Conservation (phyloP, 2,797 vertebrate genomes). For the Melanotaenia parkinsoni region DNA sequence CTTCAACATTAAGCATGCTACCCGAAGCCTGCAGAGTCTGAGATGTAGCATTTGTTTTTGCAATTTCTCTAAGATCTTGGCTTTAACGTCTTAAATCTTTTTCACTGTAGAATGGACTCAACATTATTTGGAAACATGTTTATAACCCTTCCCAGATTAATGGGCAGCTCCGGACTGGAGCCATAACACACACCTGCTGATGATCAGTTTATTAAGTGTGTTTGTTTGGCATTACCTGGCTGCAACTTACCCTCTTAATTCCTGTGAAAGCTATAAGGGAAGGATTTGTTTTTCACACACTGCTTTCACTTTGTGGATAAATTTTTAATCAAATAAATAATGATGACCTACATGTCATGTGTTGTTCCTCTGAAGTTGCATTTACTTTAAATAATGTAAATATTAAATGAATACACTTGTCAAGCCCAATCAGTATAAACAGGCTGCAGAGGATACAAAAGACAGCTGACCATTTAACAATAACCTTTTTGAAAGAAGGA, state of each 20-base stretch:
- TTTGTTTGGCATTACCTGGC: neutral
- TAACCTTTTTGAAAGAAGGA: neutral
- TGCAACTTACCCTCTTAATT: neutral
- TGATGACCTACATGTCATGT: neutral
- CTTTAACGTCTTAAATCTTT: neutral
- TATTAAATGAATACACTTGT: neutral
- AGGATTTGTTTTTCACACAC: neutral
- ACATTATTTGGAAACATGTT: neutral
- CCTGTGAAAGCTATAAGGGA: neutral
- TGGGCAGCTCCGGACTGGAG: neutral
- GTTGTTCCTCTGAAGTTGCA: neutral
- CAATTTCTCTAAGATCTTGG: neutral
- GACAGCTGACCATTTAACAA: neutral
- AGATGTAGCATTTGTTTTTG: neutral
- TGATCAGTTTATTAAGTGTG: neutral
- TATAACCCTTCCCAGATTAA: neutral
- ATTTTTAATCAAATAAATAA: neutral
- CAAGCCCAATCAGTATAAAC: neutral
- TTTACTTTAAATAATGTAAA: neutral
- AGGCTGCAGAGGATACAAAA: neutral
- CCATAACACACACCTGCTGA: neutral
- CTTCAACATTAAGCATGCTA: neutral
- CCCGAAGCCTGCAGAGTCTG: neutral
- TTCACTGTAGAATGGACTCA: neutral
- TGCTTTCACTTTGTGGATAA: neutral